These are phyloP conservation scores for Chaetura pelagica DNA, from an alignment of 2,113 vertebrate genomes.

Conservation along the genomic window DNA sequence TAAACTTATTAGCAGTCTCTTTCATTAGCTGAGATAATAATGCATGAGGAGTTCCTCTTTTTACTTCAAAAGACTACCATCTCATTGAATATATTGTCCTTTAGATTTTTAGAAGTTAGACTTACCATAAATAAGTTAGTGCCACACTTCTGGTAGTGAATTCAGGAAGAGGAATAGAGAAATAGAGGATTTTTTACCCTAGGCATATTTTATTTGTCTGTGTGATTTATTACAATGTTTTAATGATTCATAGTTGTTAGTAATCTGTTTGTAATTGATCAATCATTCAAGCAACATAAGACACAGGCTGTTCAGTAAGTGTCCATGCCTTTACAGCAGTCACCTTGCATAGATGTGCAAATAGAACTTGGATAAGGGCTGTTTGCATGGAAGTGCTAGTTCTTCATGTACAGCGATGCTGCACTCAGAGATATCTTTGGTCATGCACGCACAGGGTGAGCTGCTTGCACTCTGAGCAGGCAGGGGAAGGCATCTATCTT, in stretches of 20 bases:
- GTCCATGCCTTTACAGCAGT: not conserved
- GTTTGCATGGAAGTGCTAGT: constrained; percentile 7
- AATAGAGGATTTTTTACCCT: constrained; percentile 21
- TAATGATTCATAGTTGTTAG: constrained; percentile 35
- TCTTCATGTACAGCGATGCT: not conserved
- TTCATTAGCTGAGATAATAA: not conserved
- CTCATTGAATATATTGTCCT: not conserved
- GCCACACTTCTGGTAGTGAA: not conserved
- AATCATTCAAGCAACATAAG: constrained; percentile 46
- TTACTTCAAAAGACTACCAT: not conserved
- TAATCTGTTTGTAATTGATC: constrained; percentile 62
- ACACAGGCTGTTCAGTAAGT: not conserved
- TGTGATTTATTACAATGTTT: constrained; percentile 40
- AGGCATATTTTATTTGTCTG: constrained; percentile 42
- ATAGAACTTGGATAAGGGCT: constrained; percentile 36
- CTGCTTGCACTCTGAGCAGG: not conserved
- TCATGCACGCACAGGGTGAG: not conserved
- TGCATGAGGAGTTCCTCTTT: not conserved
- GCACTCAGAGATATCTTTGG: not conserved
- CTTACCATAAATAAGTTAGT: not conserved
- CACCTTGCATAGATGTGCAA: constrained; percentile 30
- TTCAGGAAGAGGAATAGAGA: not conserved
- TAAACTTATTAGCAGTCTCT: not conserved
- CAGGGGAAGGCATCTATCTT: not conserved
- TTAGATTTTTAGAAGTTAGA: not conserved